Percentiles rank a stretch among this genome's conserved stretches.
phyloP scores from a whole-genome alignment of 2,113 vertebrate genomes.

The Diphyllodes magnificus region DNA sequence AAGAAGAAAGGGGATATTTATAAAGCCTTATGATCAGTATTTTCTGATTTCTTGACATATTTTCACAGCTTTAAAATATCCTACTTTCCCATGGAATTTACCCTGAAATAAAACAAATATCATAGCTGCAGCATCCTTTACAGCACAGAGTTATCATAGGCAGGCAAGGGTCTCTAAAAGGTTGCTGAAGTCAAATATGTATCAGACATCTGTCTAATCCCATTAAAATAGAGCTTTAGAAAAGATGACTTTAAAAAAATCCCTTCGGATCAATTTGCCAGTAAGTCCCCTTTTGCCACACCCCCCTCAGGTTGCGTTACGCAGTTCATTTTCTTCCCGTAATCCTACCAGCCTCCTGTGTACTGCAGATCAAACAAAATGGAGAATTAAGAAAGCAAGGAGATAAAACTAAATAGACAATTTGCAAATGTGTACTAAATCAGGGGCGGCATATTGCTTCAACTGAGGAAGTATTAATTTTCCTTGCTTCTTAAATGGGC shows the following conservation, averaged over 20 bases:
- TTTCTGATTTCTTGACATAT: not conserved
- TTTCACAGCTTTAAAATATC: slow-evolving; percentile 6
- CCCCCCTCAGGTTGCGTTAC: not conserved
- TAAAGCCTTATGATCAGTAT: not conserved
- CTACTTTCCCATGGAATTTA: slow-evolving; percentile 23
- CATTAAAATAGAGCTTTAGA: slow-evolving; percentile 9
- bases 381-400: not conserved
- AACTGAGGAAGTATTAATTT: not conserved
- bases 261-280: not conserved
- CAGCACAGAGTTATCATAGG: not conserved
- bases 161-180: not conserved
- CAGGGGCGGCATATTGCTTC: not conserved
- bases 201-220: not conserved
- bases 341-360: not conserved
- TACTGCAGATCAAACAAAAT: not conserved
- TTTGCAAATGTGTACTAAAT: not conserved
- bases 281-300: not conserved
- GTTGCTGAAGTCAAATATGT: slow-evolving; percentile 14
- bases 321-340: not conserved
- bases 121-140: not conserved
- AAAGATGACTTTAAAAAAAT: slow-evolving; percentile 11
- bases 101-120: slow-evolving; percentile 38
- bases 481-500: not conserved
- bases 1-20: not conserved
- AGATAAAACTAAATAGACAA: not conserved